Evolutionary conservation across 1,140 invertebrate species (phyloP), one percentile per base, ranked within the genome.

Genomic region (Trichoplusia ni): DNA sequence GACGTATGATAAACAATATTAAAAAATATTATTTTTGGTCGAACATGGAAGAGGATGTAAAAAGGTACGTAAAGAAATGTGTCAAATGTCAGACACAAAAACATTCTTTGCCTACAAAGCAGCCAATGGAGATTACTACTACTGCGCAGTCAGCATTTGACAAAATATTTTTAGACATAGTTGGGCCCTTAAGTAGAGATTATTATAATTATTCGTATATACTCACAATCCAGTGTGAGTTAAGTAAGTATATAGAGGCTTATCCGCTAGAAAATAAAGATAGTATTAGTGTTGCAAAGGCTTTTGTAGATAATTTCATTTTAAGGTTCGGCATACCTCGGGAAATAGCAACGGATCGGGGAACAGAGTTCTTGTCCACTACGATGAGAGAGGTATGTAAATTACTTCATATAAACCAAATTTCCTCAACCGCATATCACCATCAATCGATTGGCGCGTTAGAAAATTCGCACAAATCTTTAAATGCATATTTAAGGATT

Each of bases 91-190:
- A 54, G 11, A 37, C 7, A 2, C 31, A 37, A 13, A 54, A 54
- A 13, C 33, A 54, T 37, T 35, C 49, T n/a, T 2, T 40, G 42
- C 33, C 19, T 40, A 31, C 44, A 16, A 25, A 29, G 21, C 9
- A 62, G 27, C 59, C 63, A 1, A 70, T 70, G 68, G 21, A 13
- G 18, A 58, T 70, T 19, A 70, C 58, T 1, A 62, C 35, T 7
- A 66, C 63, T 8, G 58, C 58, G 4, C 13, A 16, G 0, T 58
- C 29, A 4, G 63, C 62, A 1, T 65, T 65, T 42, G 58, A 71
- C 18, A 71, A 66, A 31, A 46, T 64, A 46, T 64, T 40, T 61
- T 47, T 67, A 35, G 69, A 71, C 31, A 23, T 71, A n/a, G 59
- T 71, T 4, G 61, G 60, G 8, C 67, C 67, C 0, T 29, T 67